These are phyloP conservation scores for Spea multiplicata DNA, from an alignment of 2,113 vertebrate species.

Conservation along the genomic window DNA sequence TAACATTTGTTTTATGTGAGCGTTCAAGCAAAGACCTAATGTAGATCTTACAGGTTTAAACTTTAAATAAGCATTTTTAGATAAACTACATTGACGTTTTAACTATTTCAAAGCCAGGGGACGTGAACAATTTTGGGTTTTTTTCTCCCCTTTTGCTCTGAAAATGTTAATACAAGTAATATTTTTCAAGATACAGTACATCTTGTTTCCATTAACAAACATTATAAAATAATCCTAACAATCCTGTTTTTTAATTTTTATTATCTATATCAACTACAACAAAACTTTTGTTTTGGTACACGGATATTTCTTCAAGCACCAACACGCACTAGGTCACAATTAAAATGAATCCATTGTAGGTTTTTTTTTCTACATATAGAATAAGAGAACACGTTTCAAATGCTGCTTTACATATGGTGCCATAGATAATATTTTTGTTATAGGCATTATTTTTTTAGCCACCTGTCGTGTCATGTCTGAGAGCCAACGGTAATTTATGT, in stretches of 20 bases:
- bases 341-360: background rate
- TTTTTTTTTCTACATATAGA: background rate
- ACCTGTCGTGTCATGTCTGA: conserved; percentile 60
- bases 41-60: conserved; percentile 65
- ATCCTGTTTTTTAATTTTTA: no score
- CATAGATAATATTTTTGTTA: conserved; percentile 72
- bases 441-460: conserved; percentile 66
- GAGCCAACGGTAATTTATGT: conserved; percentile 56
- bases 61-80: conserved; percentile 55
- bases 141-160: no score
- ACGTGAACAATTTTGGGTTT: no score
- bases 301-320: background rate
- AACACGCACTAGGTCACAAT: background rate
- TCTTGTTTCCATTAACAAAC: no score
- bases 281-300: conserved; percentile 10
- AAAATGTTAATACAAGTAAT: no score
- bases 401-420: conserved; percentile 54
- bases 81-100: conserved; percentile 41
- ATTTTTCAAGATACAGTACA: no score
- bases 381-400: conserved; percentile 9
- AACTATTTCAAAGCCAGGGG: no score
- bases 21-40: conserved; percentile 58
- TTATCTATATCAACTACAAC: background rate
- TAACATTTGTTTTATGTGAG: conserved; percentile 57
- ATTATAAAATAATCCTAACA: no score